These are phyloP conservation scores for Chalcis sispes DNA, from an alignment of 2,888 invertebrate genomes.

Conservation along the genomic window DNA sequence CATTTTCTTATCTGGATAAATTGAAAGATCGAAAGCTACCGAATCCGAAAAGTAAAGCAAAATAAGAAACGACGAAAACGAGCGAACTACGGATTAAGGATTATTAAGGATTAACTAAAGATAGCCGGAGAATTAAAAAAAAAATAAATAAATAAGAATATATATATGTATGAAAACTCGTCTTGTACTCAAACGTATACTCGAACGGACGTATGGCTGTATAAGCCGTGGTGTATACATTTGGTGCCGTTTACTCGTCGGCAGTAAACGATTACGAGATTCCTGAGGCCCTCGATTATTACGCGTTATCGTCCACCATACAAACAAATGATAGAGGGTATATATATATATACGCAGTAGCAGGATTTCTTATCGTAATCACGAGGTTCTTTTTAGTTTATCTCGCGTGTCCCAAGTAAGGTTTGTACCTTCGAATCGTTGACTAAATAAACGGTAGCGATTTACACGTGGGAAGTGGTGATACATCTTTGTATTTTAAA, in stretches of 20 bases:
- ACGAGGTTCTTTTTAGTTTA: constrained; percentile 37
- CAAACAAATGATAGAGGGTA: constrained; percentile 39
- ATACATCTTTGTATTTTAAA: constrained; percentile 9
- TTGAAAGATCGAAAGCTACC: too few relatives aligned
- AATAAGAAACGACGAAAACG: too few relatives aligned
- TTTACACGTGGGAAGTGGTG: constrained; percentile 13
- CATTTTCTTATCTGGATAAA: constrained; percentile 14
- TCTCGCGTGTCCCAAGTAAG: not conserved
- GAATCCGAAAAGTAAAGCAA: not conserved
- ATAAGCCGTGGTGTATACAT: too few relatives aligned
- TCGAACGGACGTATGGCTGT: not conserved
- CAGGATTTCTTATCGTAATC: constrained; percentile 41
- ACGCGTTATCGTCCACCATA: constrained; percentile 30
- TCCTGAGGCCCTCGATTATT: constrained; percentile 36
- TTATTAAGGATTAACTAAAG: too few relatives aligned
- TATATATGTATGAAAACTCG: constrained; percentile 12
- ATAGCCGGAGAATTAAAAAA: not conserved
- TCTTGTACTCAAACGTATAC: too few relatives aligned
- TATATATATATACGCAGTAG: too few relatives aligned
- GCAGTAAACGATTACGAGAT: constrained; percentile 32
- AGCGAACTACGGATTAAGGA: too few relatives aligned
- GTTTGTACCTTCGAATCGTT: not conserved
- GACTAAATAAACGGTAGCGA: constrained; percentile 39
- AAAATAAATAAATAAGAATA: not conserved
- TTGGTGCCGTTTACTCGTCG: not conserved